These are phyloP conservation scores for Chymomyza fuscimana DNA, from an alignment of 2,888 invertebrate species.

Conservation along the genomic window DNA sequence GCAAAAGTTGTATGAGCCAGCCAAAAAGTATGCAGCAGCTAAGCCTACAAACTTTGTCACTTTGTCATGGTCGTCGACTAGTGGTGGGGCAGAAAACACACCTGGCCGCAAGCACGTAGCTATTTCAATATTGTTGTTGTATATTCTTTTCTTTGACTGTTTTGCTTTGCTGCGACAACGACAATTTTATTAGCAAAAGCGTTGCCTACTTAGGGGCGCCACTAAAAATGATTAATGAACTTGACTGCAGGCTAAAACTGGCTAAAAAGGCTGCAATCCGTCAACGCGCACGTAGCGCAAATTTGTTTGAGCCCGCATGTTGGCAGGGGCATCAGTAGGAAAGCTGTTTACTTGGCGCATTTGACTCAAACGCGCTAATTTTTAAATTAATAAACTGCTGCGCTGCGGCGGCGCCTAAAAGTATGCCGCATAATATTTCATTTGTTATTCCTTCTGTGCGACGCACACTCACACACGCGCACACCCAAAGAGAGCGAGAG, in stretches of 20 bases:
- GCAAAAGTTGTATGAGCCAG: slow-evolving; percentile 11
- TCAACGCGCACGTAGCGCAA: slow-evolving; percentile 64
- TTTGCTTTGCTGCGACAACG: slow-evolving; percentile 37
- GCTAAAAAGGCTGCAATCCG: slow-evolving; percentile 74
- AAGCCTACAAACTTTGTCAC: slow-evolving; percentile 61
- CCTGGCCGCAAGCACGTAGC: slow-evolving; percentile 51
- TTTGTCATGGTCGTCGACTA: slow-evolving; percentile 56
- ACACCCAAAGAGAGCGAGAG: neutral
- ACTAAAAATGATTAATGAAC: slow-evolving; percentile 76
- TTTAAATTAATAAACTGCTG: slow-evolving; percentile 71
- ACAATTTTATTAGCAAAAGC: slow-evolving; percentile 73
- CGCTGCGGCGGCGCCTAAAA: slow-evolving; percentile 58
- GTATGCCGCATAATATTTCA: slow-evolving; percentile 74
- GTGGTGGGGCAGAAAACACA: slow-evolving; percentile 1
- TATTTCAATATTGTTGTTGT: slow-evolving; percentile 7
- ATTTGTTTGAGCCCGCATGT: slow-evolving; percentile 49
- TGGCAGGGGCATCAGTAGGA: neutral
- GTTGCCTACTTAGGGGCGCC: slow-evolving; percentile 71
- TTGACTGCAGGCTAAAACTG: slow-evolving; percentile 63
- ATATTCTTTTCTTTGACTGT: slow-evolving; percentile 12
- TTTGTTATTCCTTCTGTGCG: slow-evolving; percentile 67
- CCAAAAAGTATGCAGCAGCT: slow-evolving; percentile 32
- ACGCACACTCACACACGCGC: neutral
- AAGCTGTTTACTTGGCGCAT: neutral
- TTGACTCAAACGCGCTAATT: slow-evolving; percentile 54